Percentiles rank a stretch among this genome's conserved stretches.
These are phyloP conservation scores for Heliconius charithonia DNA, from an alignment of 2,888 invertebrate species.

Conservation along the genomic window DNA sequence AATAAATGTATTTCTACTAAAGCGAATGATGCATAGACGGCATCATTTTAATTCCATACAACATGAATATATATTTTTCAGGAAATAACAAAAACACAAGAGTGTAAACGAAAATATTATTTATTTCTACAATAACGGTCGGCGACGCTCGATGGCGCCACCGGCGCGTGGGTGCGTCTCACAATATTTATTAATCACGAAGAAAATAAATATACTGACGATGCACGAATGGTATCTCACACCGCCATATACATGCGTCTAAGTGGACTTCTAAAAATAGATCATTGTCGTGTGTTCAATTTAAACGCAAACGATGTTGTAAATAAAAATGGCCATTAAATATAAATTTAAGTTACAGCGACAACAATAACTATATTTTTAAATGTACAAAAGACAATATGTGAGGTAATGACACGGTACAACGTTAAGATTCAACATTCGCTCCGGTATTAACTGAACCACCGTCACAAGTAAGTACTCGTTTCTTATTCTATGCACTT, in stretches of 20 bases:
- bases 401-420: constrained; percentile 80
- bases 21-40: background rate
- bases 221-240: constrained; percentile 64
- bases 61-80: background rate
- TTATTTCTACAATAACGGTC: constrained; percentile 81
- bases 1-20: background rate
- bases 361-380: constrained; percentile 76
- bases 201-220: constrained; percentile 77
- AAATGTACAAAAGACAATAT: constrained; percentile 72
- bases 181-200: constrained; percentile 78
- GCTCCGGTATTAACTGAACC: constrained; percentile 69
- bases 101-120: constrained; percentile 83
- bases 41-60: background rate
- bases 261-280: constrained; percentile 74
- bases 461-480: constrained; percentile 39
- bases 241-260: constrained; percentile 70
- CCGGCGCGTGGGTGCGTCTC: constrained; percentile 75
- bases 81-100: constrained; percentile 61
- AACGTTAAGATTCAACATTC: constrained; percentile 55
- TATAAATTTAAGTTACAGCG: constrained; percentile 73
- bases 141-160: constrained; percentile 61
- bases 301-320: constrained; percentile 63
- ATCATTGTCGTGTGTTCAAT: constrained; percentile 65
- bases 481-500: constrained; percentile 19
- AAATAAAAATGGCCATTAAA: constrained; percentile 71